Conservation (phyloP, 2,113 vertebrate species). For the Podilymbus podiceps region DNA sequence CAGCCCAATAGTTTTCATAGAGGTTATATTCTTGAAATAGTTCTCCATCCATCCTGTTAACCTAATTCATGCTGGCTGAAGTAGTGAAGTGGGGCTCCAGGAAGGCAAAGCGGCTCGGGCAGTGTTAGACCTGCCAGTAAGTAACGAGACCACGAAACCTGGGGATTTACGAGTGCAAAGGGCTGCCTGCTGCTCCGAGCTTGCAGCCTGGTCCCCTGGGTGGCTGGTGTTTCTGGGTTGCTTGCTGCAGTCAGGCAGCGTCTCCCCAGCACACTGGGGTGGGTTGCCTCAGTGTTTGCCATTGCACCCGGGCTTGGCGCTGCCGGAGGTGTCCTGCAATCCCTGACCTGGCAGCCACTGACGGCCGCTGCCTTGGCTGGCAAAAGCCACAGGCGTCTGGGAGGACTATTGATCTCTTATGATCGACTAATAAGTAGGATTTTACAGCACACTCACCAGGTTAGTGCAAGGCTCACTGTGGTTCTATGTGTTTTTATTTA, state of each 20-base stretch:
- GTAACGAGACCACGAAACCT: background rate
- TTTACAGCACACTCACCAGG: background rate
- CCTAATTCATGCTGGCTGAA: too few relatives aligned
- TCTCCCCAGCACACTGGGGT: background rate
- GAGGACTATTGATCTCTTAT: fast-evolving
- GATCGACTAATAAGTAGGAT: background rate
- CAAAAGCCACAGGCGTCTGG: background rate
- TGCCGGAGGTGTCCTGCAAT: background rate
- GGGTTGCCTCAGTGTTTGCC: background rate
- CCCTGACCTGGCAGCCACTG: background rate
- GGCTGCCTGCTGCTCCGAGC: background rate
- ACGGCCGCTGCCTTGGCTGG: background rate
- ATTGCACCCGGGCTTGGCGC: background rate
- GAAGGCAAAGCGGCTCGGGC: background rate
- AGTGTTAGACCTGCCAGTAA: background rate
- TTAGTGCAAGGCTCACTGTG: background rate
- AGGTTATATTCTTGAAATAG: too few relatives aligned
- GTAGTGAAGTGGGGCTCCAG: background rate
- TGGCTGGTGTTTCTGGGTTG: background rate
- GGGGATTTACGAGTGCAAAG: background rate
- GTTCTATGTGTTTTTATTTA: background rate
- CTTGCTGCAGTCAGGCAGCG: background rate
- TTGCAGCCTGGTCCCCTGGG: background rate
- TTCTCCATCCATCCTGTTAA: background rate
- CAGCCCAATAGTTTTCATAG: background rate